Evolutionary conservation across 92 coral and sea anemone genomes (phyloP), one percentile per base, ranked within the genome.

Genomic region (Phenganax subtilis): DNA sequence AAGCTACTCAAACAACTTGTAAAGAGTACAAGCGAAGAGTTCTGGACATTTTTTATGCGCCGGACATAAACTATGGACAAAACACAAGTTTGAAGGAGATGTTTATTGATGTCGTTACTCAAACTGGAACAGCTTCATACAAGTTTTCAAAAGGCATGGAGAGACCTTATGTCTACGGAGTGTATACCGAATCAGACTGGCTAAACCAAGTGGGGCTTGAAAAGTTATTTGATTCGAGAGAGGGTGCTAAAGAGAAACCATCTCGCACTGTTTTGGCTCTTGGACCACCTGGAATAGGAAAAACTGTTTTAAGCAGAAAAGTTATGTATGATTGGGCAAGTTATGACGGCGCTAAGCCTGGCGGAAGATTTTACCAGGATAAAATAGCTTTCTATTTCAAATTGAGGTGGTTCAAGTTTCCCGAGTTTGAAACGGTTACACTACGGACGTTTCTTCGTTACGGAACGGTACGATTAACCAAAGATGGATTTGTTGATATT

Each of bases 281-380:
- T 61, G 89, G 89, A 9, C 84, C 89, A 57, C 89, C 91, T 0
- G 91, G 91, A 25, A 82, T 88, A 56, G 91, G 91, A 61, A 88
- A 88, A 66, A 59, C 91, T 58, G 59, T 85, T 10, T 65, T 88
- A 6, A 75, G 84, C 14, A 28, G 72, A 78, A 88, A 76, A 55
- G 12, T 88, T 37, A 20, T 82, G 31, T 86, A 75, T 67, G 86
- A 88, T 31, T 82, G 86, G 89, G 56, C 78, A 11, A 67, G 25
- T 16, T 16, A 37, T 16, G 54, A 9, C 37, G 69, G 72, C 14
- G 44, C 47, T 37, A 5, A 37, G 5, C 47, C 47, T 37, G 2
- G 2, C 47, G 47, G 47, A 37, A 37, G 77, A 64, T 12, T 51
- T 8, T 54, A 25, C 28, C 47, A 7, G 63, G 82, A 81, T 51